A percentile compares a stretch with the other conserved stretches of the same genome.
Conservation (phyloP, 2,797 vertebrate species). For the Melanogrammus aeglefinus region DNA sequence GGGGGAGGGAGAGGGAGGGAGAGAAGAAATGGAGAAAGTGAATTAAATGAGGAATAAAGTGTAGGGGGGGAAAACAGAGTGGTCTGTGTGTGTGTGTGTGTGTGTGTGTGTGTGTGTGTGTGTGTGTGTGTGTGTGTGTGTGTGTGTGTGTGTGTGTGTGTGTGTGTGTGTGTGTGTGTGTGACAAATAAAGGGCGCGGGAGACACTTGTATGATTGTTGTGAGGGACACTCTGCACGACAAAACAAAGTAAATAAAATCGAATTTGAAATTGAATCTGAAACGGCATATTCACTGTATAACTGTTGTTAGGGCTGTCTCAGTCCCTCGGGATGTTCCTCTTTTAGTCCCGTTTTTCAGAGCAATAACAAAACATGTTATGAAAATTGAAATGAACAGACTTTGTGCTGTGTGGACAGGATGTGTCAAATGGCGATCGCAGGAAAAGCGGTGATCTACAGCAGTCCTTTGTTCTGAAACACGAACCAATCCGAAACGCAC, state of each 20-base stretch:
- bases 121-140: no score
- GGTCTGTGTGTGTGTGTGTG: neutral
- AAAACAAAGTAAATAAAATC: slow-evolving; percentile 45
- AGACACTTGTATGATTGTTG: neutral
- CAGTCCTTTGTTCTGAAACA: no score
- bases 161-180: neutral
- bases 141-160: neutral
- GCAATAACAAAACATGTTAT: slow-evolving; percentile 27
- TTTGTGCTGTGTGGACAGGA: slow-evolving; percentile 31
- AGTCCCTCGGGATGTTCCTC: slow-evolving; percentile 30
- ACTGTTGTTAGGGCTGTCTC: slow-evolving; percentile 40
- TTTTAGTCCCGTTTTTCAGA: slow-evolving; percentile 16
- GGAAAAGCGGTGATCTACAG: no score
- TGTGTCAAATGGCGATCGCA: no score
- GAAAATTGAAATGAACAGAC: slow-evolving; percentile 45
- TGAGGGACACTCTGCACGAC: slow-evolving; percentile 22
- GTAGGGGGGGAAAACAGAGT: neutral
- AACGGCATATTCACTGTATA: slow-evolving; percentile 42
- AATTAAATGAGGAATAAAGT: slow-evolving; percentile 19
- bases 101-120: neutral
- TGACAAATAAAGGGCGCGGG: neutral
- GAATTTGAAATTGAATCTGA: slow-evolving; percentile 42
- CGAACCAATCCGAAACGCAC: no score
- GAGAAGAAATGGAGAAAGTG: slow-evolving; percentile 10
- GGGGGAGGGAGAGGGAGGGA: slow-evolving; percentile 1